Evolutionary conservation across 1,140 invertebrate species (phyloP).

Genomic region (Aphelenchoides avenae): DNA sequence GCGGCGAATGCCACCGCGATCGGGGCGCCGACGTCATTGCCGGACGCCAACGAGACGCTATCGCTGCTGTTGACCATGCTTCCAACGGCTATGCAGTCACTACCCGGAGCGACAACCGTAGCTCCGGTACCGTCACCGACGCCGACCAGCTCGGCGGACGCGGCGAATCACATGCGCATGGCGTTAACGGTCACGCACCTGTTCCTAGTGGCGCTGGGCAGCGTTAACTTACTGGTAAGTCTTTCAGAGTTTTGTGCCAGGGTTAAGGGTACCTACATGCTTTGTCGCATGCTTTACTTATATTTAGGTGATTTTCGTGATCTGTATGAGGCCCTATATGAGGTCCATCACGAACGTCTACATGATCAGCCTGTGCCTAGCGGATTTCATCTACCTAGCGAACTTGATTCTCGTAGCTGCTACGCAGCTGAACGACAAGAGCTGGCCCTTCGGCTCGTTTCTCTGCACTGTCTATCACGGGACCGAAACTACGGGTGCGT

Average conservation of each 20-base stretch:
- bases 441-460: constrained; percentile 53
- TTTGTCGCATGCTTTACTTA: not conserved
- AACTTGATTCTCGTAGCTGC: constrained; percentile 56
- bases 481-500: constrained; percentile 28
- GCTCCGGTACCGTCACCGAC: too few relatives aligned
- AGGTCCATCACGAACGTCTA: constrained; percentile 58
- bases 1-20: too few relatives aligned
- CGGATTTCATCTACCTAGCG: constrained; percentile 55
- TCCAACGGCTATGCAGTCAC: too few relatives aligned
- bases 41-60: too few relatives aligned
- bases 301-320: constrained; percentile 52
- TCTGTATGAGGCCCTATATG: constrained; percentile 52
- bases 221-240: not conserved
- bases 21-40: too few relatives aligned
- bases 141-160: too few relatives aligned
- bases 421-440: constrained; percentile 58
- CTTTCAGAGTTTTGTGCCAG: not conserved
- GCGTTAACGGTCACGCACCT: constrained; percentile 55
- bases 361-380: constrained; percentile 56
- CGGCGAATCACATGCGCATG: constrained; percentile 48
- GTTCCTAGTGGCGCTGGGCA: constrained; percentile 49
- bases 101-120: too few relatives aligned
- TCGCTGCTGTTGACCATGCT: too few relatives aligned
- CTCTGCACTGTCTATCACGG: constrained; percentile 52
- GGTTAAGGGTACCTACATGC: not conserved